Base-by-base conservation (phyloP, 1,140 invertebrate species). In the Dendroctonus valens region DNA sequence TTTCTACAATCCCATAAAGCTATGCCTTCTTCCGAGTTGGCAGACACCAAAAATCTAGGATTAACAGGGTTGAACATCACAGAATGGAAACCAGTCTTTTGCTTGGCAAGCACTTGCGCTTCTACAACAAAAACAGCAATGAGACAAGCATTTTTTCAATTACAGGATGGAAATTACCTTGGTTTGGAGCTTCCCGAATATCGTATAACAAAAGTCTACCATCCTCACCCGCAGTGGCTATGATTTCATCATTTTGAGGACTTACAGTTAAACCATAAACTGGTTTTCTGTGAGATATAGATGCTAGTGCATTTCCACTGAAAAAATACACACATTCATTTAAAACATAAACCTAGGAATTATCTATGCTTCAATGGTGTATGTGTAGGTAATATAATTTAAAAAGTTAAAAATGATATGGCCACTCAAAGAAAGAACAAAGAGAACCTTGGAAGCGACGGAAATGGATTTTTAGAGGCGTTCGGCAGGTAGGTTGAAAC, bases 161-260 rank as follows among this genome's bases (percentile, higher is more conserved):
- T 59, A 54, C 50, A 49, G 38, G 26, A 26, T 2, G 26, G 26
- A 3, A 26, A 38, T 50, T 75, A 84, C 84, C 86, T 76, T 81
- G 78, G 70, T 77, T 79, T 42, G 80, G 80, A 38, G 87, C 85
- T 69, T 86, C 85, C 71, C 93, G 81, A 14, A 89, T 90, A 78
- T 98, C 95, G 80, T 89, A 94, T 37, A 97, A 83, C 8, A 94
- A 80, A 68, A 97, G 81, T 73, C 90, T 83, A 0, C 94, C 94
- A 82, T 97, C 92, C 79, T 96, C 94, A 65, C 92, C 92, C 41
- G 94, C 94, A 73, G 90, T 94, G 7, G 92, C 86, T 75, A 97
- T 90, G 7, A 96, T 83, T 71, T 87, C 85, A 59, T 91, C 86
- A 78, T 92, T 92, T 72, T 85, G 84, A 0, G 93, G 93, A 81